A percentile compares a stretch with the other conserved stretches of the same genome.
Conservation (phyloP, 1,140 invertebrate species). For the Hypothenemus hampei region DNA sequence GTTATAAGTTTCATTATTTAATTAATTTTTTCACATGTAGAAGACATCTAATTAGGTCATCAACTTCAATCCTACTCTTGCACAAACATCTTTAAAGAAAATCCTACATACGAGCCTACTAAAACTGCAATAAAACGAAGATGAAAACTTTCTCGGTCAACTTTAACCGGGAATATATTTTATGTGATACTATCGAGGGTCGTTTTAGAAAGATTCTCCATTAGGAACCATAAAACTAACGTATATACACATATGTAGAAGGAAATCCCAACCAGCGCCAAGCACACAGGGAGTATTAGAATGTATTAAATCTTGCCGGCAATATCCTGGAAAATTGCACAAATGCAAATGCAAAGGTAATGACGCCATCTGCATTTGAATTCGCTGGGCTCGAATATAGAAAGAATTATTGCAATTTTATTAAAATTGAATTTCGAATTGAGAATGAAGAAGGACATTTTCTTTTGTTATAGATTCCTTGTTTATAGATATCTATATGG, state of each 20-base stretch:
- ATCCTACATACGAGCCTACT: not conserved
- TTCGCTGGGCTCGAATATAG: too few relatives aligned
- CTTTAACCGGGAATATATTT: constrained; percentile 5
- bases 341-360: constrained; percentile 4
- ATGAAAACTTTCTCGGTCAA: constrained; percentile 9
- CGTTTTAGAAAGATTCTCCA: constrained; percentile 13
- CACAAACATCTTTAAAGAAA: too few relatives aligned
- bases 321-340: constrained; percentile 10
- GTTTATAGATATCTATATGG: too few relatives aligned
- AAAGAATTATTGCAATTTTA: too few relatives aligned
- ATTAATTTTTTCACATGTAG: too few relatives aligned
- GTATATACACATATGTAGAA: constrained; percentile 9
- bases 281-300: constrained; percentile 2
- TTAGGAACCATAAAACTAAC: constrained; percentile 17
- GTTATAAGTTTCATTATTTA: too few relatives aligned
- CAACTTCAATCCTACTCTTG: too few relatives aligned
- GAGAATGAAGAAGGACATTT: too few relatives aligned
- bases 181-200: constrained; percentile 15
- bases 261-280: constrained; percentile 3
- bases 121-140: constrained; percentile 11
- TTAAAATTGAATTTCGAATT: too few relatives aligned
- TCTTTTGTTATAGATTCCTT: too few relatives aligned
- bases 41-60: too few relatives aligned
- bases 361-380: not conserved
- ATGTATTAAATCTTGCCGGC: constrained; percentile 12